A percentile compares a stretch with the other conserved stretches of the same genome.
Conservation (phyloP, 1,140 invertebrate species). For the Panulirus ornatus region DNA sequence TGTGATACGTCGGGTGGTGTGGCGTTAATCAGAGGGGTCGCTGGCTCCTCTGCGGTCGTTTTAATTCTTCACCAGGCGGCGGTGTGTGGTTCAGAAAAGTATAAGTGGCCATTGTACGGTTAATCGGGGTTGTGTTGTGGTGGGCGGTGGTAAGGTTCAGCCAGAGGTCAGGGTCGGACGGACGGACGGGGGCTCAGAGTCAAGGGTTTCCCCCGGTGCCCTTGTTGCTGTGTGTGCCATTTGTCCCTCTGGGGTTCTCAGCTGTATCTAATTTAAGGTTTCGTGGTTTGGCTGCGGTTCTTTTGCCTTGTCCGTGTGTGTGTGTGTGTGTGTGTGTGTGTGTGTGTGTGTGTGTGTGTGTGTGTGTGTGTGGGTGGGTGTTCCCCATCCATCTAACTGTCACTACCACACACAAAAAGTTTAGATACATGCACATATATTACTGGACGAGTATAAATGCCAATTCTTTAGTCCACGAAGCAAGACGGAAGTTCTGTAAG, state of each 20-base stretch:
- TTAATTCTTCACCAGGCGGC: too few relatives aligned
- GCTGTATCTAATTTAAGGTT: not conserved
- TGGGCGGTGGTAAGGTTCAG: not conserved
- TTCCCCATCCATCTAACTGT: too few relatives aligned
- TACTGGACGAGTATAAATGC: too few relatives aligned
- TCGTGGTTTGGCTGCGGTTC: not conserved
- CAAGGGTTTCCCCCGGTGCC: conserved; percentile 21
- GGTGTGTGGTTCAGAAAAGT: too few relatives aligned
- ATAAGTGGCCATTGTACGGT: not conserved
- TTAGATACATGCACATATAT: not conserved
- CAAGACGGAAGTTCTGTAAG: too few relatives aligned
- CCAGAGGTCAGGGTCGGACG: conserved; percentile 32
- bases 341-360: conserved; percentile 26
- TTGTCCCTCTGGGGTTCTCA: not conserved
- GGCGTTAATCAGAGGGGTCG: too few relatives aligned
- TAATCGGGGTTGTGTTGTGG: not conserved
- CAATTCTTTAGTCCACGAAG: too few relatives aligned
- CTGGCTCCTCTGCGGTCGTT: too few relatives aligned
- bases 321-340: conserved; percentile 3
- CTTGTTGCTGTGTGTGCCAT: conserved; percentile 39
- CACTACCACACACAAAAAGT: not conserved
- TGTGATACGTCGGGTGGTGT: too few relatives aligned
- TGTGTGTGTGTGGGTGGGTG: not conserved
- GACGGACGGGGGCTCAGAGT: conserved; percentile 25
- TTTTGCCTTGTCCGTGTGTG: too few relatives aligned